Conservation (phyloP, 2,797 vertebrate genomes). For the Rhabdomys pumilio region DNA sequence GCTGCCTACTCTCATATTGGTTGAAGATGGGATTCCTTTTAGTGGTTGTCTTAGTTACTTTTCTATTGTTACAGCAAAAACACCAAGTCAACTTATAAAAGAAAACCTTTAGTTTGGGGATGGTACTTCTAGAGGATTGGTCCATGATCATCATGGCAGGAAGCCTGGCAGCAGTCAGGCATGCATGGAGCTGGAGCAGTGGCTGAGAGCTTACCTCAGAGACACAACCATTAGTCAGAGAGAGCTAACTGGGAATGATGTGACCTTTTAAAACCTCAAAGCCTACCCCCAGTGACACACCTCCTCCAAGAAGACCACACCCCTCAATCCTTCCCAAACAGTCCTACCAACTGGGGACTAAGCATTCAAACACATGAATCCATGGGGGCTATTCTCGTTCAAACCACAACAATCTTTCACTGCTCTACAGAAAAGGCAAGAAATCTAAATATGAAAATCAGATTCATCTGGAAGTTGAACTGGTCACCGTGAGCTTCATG, state of each 20-base stretch:
- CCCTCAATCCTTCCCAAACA: neutral
- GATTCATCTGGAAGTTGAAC: neutral
- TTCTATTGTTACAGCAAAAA: neutral
- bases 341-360: neutral
- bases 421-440: neutral
- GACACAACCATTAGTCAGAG: neutral
- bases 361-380: neutral
- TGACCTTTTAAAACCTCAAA: neutral
- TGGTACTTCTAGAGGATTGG: no score
- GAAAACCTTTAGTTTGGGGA: neutral
- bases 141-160: neutral
- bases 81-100: neutral
- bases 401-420: neutral
- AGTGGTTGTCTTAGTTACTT: neutral
- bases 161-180: neutral
- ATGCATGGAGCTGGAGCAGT: neutral
- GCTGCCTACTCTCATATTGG: constrained; percentile 16
- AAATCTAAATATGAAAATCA: neutral
- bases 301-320: neutral
- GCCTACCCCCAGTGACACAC: neutral
- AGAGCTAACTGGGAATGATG: neutral
- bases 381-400: neutral
- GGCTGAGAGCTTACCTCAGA: neutral
- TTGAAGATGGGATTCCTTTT: constrained; percentile 52
- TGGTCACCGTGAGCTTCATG: neutral